A percentile compares a stretch with the other conserved stretches of the same genome.
Evolutionary conservation across 2,888 invertebrate species (phyloP).

Genomic region (Sceliomorpha sp.): DNA sequence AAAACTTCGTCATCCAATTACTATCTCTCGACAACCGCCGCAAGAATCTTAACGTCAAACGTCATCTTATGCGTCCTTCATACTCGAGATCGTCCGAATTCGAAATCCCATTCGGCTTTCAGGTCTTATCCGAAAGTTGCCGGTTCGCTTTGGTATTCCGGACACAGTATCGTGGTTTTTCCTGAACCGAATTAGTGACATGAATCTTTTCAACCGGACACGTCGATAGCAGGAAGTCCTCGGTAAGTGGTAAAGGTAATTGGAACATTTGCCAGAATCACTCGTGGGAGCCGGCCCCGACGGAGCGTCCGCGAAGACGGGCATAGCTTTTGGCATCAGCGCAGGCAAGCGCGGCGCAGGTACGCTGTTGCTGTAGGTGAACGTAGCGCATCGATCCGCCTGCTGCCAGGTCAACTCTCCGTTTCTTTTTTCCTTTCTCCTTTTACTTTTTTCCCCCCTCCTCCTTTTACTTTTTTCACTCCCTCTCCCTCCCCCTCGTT

Average conservation of each 20-base stretch:
- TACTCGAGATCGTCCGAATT: too few relatives aligned
- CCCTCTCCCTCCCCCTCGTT: slow-evolving; percentile 56
- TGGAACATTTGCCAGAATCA: slow-evolving; percentile 72
- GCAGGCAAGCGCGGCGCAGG: slow-evolving; percentile 70
- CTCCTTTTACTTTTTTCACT: slow-evolving; percentile 19
- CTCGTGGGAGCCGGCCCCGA: slow-evolving; percentile 65
- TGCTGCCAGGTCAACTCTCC: slow-evolving; percentile 61
- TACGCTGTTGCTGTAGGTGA: slow-evolving; percentile 54
- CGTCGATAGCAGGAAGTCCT: slow-evolving; percentile 59
- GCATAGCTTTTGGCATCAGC: slow-evolving; percentile 67
- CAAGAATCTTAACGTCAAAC: too few relatives aligned
- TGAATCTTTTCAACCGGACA: slow-evolving; percentile 39
- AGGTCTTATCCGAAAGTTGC: too few relatives aligned
- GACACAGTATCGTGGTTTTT: slow-evolving; percentile 17
- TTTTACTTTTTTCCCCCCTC: slow-evolving; percentile 55
- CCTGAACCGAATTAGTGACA: slow-evolving; percentile 23
- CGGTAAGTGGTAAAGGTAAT: slow-evolving; percentile 66
- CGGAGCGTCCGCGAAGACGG: slow-evolving; percentile 58
- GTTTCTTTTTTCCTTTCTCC: slow-evolving; percentile 61
- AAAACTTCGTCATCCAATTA: too few relatives aligned
- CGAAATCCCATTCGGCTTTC: too few relatives aligned
- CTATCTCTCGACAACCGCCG: too few relatives aligned
- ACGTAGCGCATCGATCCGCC: slow-evolving; percentile 71
- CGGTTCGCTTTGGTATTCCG: too few relatives aligned
- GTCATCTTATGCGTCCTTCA: too few relatives aligned